Conservation (phyloP, 2,113 vertebrate species). For the Platichthys stellatus region DNA sequence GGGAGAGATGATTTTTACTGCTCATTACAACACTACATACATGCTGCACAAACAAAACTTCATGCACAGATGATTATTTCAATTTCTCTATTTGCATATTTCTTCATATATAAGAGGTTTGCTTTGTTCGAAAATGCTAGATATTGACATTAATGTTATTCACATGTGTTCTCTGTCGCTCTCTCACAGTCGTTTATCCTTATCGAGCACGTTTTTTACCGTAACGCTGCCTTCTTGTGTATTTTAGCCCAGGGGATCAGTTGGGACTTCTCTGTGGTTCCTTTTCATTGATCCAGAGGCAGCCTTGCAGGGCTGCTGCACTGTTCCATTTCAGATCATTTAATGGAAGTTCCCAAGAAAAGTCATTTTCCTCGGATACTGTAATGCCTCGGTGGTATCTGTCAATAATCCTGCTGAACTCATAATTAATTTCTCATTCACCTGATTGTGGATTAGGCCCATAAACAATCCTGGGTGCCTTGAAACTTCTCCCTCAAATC, state of each 20-base stretch:
- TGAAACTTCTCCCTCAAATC: constrained; percentile 16
- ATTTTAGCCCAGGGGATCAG: constrained; percentile 20
- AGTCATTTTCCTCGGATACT: constrained; percentile 48
- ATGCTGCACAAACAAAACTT: background rate
- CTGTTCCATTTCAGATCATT: constrained; percentile 62
- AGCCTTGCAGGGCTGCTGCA: constrained; percentile 22
- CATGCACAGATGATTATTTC: background rate
- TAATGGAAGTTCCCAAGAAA: constrained; percentile 51
- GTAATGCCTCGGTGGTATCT: constrained; percentile 38
- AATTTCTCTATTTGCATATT: background rate
- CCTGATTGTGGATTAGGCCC: constrained; percentile 9
- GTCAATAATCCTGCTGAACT: constrained; percentile 54
- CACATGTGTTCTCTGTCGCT: background rate
- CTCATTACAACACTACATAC: background rate
- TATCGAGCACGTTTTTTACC: background rate
- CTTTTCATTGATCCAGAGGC: constrained; percentile 34
- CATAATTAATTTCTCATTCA: constrained; percentile 58
- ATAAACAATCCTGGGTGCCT: background rate
- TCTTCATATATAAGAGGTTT: background rate
- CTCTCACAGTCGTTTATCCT: background rate
- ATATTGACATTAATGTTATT: background rate
- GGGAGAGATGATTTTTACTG: background rate
- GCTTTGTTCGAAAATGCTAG: background rate
- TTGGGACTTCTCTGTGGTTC: constrained; percentile 27
- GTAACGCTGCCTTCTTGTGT: background rate